Base-by-base conservation (phyloP, 1,140 invertebrate species). In the Lanistes nyassanus region DNA sequence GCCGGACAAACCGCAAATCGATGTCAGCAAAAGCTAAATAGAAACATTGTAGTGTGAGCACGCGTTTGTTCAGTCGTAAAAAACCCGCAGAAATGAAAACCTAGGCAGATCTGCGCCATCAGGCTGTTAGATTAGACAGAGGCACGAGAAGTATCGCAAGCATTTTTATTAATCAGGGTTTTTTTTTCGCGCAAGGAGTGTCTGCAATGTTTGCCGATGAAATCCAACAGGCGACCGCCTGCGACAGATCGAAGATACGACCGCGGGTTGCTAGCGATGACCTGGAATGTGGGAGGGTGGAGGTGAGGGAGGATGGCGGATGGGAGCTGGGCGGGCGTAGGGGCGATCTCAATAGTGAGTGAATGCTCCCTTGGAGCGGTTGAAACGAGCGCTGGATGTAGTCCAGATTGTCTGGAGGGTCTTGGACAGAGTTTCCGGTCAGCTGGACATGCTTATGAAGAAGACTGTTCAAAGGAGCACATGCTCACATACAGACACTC, bases 81-180 rank as follows among this genome's bases (percentile, higher is more conserved):
- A 36, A 23, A 26, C 36, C 16, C 26, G 9, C 37, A 72, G 21
- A 72, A 56, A 9, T n/a, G 34, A 34, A 55, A 47, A 7, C n/a
- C 23, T 62, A 1, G n/a, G 16, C 36, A n/a, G 42, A 7, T 6
- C 51, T 19, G 16, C 1, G 51, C 7, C 56, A 7, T 0, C 56
- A 37, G 16, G 19, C 26, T 9, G 11, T 47, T 29, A 21, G 4
- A 67, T n/a, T 69, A 39, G 1, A 37, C 42, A 69, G 67, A 26
- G 47, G 67, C 42, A 69, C n/a, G 26, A 42, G 37, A 3, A 51
- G 37, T 69, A 69, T n/a, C 47, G 26, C 36, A 13, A 69, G 67
- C 29, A n/a, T 74, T 53, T 1, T 58, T 75, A 37, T 67, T 67
- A 4, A 31, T n/a, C n/a, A n/a, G n/a, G n/a, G n/a, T n/a, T n/a